A percentile compares a stretch with the other conserved stretches of the same genome.
phyloP scores from a whole-genome alignment of 2,888 invertebrate genomes.

The Crematogaster levior region DNA sequence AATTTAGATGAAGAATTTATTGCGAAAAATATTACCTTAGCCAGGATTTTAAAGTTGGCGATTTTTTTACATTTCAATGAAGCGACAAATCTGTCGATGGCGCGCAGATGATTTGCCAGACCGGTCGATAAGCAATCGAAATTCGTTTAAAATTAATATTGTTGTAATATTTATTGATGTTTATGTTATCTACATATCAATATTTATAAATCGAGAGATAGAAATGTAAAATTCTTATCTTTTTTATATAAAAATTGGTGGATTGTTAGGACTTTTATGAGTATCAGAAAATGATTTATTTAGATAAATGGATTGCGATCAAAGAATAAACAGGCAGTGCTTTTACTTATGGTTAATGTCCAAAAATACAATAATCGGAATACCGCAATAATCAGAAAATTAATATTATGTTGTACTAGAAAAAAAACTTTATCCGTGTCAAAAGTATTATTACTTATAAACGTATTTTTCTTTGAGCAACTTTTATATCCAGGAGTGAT shows the following conservation, averaged over 20 bases:
- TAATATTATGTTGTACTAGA: background rate
- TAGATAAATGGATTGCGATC: background rate
- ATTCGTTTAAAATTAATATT: too few species aligned
- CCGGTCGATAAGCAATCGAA: too few species aligned
- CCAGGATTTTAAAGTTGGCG: too few species aligned
- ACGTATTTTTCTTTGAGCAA: conserved; percentile 11
- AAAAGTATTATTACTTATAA: conserved; percentile 7
- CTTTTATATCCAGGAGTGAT: conserved; percentile 23
- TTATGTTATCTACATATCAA: too few species aligned
- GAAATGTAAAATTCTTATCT: background rate
- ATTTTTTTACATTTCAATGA: too few species aligned
- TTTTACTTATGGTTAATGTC: background rate
- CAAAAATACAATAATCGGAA: too few species aligned
- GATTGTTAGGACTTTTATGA: background rate
- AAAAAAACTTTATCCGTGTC: background rate
- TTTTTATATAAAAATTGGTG: background rate
- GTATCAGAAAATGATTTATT: background rate
- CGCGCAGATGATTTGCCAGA: too few species aligned
- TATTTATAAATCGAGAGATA: background rate
- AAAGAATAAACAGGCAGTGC: background rate
- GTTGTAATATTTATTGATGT: background rate
- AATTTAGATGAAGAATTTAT: too few species aligned
- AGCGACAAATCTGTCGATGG: too few species aligned
- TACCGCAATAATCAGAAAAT: background rate
- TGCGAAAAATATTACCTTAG: too few species aligned